These are phyloP conservation scores for Psix sp. DNA, from an alignment of 1,140 invertebrate genomes.

Conservation along the genomic window DNA sequence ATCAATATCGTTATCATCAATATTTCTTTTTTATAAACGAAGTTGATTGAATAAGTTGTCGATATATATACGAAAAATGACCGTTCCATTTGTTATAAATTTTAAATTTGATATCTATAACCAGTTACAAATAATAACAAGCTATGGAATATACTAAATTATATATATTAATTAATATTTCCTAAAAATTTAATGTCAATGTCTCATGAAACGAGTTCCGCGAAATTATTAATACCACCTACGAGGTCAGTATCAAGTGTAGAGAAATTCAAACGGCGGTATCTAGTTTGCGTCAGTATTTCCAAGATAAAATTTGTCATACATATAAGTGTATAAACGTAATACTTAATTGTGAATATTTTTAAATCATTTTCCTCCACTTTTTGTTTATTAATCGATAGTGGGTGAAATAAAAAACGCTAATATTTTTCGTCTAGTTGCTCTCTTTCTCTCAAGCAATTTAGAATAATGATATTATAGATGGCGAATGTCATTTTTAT, in stretches of 20 bases:
- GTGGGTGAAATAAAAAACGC: too few relatives aligned
- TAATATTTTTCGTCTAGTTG: too few relatives aligned
- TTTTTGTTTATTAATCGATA: too few relatives aligned
- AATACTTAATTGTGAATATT: neutral
- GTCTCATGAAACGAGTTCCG: slow-evolving; percentile 43
- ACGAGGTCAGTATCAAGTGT: slow-evolving; percentile 34
- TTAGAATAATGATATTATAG: neutral
- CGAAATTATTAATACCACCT: slow-evolving; percentile 37
- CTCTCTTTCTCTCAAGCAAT: neutral
- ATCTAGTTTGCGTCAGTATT: slow-evolving; percentile 35
- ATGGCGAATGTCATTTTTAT: neutral
- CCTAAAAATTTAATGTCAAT: slow-evolving; percentile 49
- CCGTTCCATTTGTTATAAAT: too few relatives aligned
- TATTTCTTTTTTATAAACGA: too few relatives aligned
- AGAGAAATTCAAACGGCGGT: slow-evolving; percentile 30
- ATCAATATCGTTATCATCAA: too few relatives aligned
- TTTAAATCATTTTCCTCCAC: too few relatives aligned
- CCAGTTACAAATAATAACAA: too few relatives aligned
- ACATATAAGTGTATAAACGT: neutral
- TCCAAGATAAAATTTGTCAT: slow-evolving; percentile 12
- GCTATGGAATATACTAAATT: too few relatives aligned
- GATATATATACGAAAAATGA: too few relatives aligned
- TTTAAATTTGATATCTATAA: too few relatives aligned
- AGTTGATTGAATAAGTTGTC: too few relatives aligned
- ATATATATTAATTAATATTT: slow-evolving; percentile 1